phyloP scores from a whole-genome alignment of 2,888 invertebrate species.

The Heliconius cydno region DNA sequence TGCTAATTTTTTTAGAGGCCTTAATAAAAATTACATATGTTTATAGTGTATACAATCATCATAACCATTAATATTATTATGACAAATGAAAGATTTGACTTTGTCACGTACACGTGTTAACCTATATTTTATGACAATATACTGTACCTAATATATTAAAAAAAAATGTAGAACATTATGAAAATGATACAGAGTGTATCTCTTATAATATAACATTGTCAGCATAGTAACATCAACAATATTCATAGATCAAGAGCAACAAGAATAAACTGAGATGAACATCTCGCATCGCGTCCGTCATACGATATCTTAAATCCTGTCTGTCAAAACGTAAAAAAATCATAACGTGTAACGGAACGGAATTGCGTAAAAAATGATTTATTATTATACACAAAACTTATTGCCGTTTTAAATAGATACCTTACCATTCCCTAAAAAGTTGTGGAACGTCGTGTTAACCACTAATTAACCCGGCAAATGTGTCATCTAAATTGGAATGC shows the following conservation, averaged over 20 bases:
- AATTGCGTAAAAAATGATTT: conserved; percentile 78
- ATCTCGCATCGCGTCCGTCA: conserved; percentile 60
- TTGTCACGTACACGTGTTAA: conserved; percentile 10
- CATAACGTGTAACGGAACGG: conserved; percentile 70
- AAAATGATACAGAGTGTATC: conserved; percentile 21
- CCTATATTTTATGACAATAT: conserved; percentile 10
- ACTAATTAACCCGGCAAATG: conserved; percentile 77
- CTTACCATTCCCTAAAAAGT: conserved; percentile 48
- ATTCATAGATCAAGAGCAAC: conserved; percentile 50
- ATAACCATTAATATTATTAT: conserved; percentile 12
- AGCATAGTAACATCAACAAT: conserved; percentile 30
- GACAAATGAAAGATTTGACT: conserved; percentile 12
- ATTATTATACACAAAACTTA: conserved; percentile 59
- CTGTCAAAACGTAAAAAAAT: conserved; percentile 72
- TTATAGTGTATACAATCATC: conserved; percentile 27
- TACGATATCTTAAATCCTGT: conserved; percentile 74
- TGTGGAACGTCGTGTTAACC: conserved; percentile 57
- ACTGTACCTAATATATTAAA: not conserved
- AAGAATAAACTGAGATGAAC: conserved; percentile 60
- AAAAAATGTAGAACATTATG: not conserved
- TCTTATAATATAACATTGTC: conserved; percentile 11
- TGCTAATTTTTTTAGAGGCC: conserved; percentile 60
- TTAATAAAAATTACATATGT: conserved; percentile 30
- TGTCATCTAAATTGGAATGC: conserved; percentile 60
- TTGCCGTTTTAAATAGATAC: conserved; percentile 53